These are phyloP conservation scores for Bugulina stolonifera DNA, from an alignment of 2,888 invertebrate species.

Conservation along the genomic window DNA sequence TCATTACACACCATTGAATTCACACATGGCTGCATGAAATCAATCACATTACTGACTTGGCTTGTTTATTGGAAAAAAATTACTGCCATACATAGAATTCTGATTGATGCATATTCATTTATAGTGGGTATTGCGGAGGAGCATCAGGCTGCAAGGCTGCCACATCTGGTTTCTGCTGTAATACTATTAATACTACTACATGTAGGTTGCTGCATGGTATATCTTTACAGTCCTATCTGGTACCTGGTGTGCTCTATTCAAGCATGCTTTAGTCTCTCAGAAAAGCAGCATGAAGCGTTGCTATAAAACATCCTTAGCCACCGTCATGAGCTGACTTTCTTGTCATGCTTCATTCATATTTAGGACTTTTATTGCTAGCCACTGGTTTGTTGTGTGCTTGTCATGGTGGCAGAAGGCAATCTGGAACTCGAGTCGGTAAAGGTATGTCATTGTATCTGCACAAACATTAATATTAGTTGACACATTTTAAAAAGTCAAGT, in stretches of 20 bases:
- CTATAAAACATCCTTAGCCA: not conserved
- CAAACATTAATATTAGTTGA: too few species aligned
- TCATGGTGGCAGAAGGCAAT: too few species aligned
- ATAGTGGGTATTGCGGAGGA: not conserved
- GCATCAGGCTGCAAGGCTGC: too few species aligned
- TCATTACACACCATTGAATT: not conserved
- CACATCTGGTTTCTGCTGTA: too few species aligned
- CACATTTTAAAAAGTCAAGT: too few species aligned
- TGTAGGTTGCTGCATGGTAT: not conserved
- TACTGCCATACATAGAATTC: not conserved
- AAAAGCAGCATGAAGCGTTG: not conserved
- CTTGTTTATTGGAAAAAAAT: not conserved
- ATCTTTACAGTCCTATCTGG: not conserved
- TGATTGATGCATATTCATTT: not conserved
- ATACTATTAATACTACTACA: too few species aligned
- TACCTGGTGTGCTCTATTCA: too few species aligned
- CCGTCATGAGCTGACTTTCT: not conserved
- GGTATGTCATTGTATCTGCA: too few species aligned
- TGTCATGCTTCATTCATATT: not conserved
- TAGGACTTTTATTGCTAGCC: not conserved
- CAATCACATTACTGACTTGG: slow-evolving; percentile 11
- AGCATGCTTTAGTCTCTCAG: not conserved
- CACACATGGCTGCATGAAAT: not conserved
- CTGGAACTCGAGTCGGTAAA: not conserved
- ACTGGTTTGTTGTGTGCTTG: too few species aligned